A percentile compares a stretch with the other conserved stretches of the same genome.
phyloP scores from a whole-genome alignment of 2,113 vertebrate genomes.

The Helogale parvula region DNA sequence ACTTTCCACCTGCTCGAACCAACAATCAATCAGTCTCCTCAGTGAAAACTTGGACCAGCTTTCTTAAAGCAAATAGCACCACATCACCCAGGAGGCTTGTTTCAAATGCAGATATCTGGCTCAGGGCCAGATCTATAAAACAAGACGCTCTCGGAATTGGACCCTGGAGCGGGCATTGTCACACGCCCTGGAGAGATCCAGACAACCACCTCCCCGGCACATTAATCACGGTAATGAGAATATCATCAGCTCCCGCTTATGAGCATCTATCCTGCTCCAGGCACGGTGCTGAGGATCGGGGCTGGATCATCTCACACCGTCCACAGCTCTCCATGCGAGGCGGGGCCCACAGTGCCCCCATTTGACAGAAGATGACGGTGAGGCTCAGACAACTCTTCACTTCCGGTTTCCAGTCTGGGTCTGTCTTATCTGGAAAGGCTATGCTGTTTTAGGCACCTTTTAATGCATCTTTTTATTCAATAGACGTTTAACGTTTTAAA shows the following conservation, averaged over 20 bases:
- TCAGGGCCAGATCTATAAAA: background rate
- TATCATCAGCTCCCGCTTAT: background rate
- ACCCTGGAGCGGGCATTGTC: no score
- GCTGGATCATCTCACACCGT: rapidly evolving
- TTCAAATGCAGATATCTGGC: background rate
- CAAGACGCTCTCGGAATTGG: background rate
- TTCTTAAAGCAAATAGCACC: background rate
- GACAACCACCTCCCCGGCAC: background rate
- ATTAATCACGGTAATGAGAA: background rate
- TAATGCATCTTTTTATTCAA: background rate
- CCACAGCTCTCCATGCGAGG: rapidly evolving
- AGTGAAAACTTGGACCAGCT: background rate
- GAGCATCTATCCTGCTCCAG: background rate
- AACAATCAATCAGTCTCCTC: background rate
- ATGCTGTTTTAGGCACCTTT: background rate
- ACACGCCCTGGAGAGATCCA: background rate
- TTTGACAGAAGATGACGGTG: background rate
- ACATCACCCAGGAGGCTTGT: background rate
- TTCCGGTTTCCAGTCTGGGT: background rate
- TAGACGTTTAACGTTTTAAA: background rate
- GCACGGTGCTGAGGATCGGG: background rate
- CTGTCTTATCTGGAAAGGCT: background rate
- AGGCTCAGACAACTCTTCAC: background rate
- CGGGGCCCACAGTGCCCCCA: background rate
- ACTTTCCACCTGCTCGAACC: background rate